Base-by-base conservation (phyloP, 2,888 invertebrate genomes). In the Agrochola macilenta region DNA sequence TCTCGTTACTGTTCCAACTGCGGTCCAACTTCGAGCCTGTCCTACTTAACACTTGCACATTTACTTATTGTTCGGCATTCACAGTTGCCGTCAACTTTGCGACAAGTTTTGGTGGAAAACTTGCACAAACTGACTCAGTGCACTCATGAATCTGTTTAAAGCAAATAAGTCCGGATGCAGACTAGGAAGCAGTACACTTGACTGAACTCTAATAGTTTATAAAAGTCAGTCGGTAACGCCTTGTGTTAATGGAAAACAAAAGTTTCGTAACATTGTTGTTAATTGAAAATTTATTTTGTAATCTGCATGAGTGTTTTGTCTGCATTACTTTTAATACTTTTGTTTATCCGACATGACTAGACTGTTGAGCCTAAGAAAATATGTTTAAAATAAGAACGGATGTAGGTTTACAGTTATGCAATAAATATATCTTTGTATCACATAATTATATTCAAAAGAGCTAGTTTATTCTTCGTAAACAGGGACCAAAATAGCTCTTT, bases 31-130 rank as follows among this genome's bases (percentile, higher is more conserved):
- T 57, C 3, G 63, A 7, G 43, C 30, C 35, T 39, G 75, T 70
- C 70, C 66, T 58, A 63, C 81, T 81, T 61, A 57, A 26, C 76
- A 26, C 68, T 39, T 14, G 66, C 57, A 43, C 66, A 14, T 64
- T 54, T 35, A 52, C 52, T 60, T 64, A 76, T 64, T 65, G 64
- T 60, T 72, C 60, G 23, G 57, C 35, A 43, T 43, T 43, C 43
- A n/a, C 66, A 46, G 52, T 57, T 30, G 58, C 64, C 14, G 52
- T 39, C 52, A 75, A 80, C 60, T 81, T 39, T 26, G 30, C 30
- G 26, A 26, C 20, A 30, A 66, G 74, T 49, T 72, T 66, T 30
- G 49, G 20, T 12, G 39, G 30, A 35, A 52, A 76, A 66, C 82
- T 66, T 69, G 64, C 52, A 17, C 65, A 35, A 63, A 58, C 69